phyloP scores from a whole-genome alignment of 1,140 invertebrate species.

The Drosophila pachea region DNA sequence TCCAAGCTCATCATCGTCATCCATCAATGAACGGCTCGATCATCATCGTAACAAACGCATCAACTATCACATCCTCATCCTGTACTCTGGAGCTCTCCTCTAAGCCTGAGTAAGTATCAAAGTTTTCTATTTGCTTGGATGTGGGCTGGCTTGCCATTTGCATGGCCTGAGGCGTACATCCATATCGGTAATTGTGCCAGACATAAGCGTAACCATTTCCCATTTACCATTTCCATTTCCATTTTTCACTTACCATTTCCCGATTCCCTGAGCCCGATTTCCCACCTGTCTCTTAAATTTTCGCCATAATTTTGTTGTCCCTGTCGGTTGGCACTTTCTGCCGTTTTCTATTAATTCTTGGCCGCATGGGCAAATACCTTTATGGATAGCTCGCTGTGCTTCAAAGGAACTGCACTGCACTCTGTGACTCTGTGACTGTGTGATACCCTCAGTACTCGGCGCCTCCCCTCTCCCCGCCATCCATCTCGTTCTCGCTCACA shows the following conservation, averaged over 20 bases:
- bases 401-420: conserved; percentile 27
- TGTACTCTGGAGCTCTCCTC: not conserved
- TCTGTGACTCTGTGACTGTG: no score
- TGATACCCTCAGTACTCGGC: not conserved
- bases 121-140: not conserved
- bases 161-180: no score
- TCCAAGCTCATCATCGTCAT: no score
- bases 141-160: no score
- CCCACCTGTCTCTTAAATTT: conserved; percentile 8
- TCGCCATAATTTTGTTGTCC: conserved; percentile 11
- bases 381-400: conserved; percentile 24
- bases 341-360: conserved; percentile 58
- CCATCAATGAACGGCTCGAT: not conserved
- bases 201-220: conserved; percentile 1
- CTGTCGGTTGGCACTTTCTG: conserved; percentile 12
- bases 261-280: not conserved
- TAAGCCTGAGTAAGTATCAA: not conserved
- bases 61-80: not conserved
- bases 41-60: no score
- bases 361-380: conserved; percentile 54
- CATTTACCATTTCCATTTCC: conserved; percentile 6
- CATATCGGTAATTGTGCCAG: not conserved
- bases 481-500: conserved; percentile 14
- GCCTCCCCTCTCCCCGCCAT: not conserved
- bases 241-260: not conserved